Evolutionary conservation across 1,140 invertebrate species (phyloP), one percentile per base, ranked within the genome.

Genomic region (Lepidotrigona ventralis): DNA sequence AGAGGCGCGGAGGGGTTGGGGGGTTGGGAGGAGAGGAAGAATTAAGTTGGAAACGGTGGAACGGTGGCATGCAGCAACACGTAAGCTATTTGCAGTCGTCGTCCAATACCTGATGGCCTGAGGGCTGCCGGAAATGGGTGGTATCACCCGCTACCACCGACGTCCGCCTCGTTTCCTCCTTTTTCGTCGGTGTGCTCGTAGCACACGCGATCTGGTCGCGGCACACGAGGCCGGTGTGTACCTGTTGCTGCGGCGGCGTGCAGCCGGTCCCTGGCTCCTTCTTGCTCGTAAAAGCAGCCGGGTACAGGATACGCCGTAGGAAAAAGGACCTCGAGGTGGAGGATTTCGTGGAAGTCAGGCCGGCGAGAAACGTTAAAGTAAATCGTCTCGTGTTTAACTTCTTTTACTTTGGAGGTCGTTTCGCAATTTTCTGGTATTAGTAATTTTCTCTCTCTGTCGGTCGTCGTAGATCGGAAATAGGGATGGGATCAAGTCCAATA

Each of bases 51-150:
- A 68, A 81, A 46, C 23, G 63, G 58, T 81, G 15, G 39, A 60
- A 66, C 39, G 6, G 46, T 53, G 46, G 71, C 64, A 66, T 9
- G 64, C 64, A 66, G 64, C 23, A 60, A 23, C 70, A 74, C 56
- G 79, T 51, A 74, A 51, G 46, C 53, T 58, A 69, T 71, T 63
- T 26, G 5, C 26, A 72, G 53, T 56, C 15, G 51, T 29, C 21
- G 80, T 76, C n/a, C 70, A 39, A 69, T 86, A 75, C n/a, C 77
- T 71, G 75, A 82, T 79, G 70, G 89, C 86, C 86, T 83, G 76
- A 58, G 81, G 79, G 81, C 85, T 86, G 88, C 90, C 90, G 92
- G 91, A 93, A 91, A 87, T 92, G 90, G 90, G 92, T 91, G 92
- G 88, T 88, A 88, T 88, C 91, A 92, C 91, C 92, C 91, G 89